Percentiles rank a stretch among this genome's conserved stretches.
These are phyloP conservation scores for Chymomyza procnemis DNA, from an alignment of 2,888 invertebrate genomes.

Conservation along the genomic window DNA sequence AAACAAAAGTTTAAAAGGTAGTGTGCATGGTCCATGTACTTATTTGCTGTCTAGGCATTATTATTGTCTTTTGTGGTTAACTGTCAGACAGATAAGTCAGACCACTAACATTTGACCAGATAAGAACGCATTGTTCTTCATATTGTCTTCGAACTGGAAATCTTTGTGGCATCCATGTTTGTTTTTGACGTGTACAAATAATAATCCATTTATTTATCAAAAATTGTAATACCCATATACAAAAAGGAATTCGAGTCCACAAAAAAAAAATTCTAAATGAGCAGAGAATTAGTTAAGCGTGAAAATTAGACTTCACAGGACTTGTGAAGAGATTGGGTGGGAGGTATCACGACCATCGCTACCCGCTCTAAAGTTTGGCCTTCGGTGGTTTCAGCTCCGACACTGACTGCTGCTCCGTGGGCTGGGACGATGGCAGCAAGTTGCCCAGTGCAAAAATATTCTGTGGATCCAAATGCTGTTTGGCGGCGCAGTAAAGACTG, in stretches of 20 bases:
- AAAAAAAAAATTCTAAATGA: slow-evolving; percentile 28
- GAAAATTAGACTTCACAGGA: slow-evolving; percentile 32
- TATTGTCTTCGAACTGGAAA: not conserved
- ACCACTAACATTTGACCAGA: slow-evolving; percentile 23
- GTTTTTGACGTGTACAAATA: slow-evolving; percentile 37
- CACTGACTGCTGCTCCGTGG: not conserved
- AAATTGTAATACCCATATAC: slow-evolving; percentile 52
- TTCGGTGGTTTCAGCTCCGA: slow-evolving; percentile 30
- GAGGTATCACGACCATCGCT: not conserved
- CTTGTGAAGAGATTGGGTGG: slow-evolving; percentile 4
- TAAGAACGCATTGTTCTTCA: no score
- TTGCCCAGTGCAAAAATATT: slow-evolving; percentile 96
- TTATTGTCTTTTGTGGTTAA: slow-evolving; percentile 28
- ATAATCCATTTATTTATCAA: slow-evolving; percentile 61
- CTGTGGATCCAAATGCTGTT: slow-evolving; percentile 92
- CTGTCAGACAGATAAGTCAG: slow-evolving; percentile 5
- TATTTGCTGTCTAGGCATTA: not conserved
- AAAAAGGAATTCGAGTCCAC: slow-evolving; percentile 49
- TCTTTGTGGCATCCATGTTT: not conserved
- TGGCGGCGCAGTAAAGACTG: slow-evolving; percentile 88
- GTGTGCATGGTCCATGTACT: not conserved
- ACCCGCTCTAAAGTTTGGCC: slow-evolving; percentile 64
- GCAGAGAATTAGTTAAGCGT: slow-evolving; percentile 21
- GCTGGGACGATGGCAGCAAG: slow-evolving; percentile 77
- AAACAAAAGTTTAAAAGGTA: not conserved